These are phyloP conservation scores for Acanthosepion pharaonis DNA, from an alignment of 2,888 invertebrate species.

Conservation along the genomic window DNA sequence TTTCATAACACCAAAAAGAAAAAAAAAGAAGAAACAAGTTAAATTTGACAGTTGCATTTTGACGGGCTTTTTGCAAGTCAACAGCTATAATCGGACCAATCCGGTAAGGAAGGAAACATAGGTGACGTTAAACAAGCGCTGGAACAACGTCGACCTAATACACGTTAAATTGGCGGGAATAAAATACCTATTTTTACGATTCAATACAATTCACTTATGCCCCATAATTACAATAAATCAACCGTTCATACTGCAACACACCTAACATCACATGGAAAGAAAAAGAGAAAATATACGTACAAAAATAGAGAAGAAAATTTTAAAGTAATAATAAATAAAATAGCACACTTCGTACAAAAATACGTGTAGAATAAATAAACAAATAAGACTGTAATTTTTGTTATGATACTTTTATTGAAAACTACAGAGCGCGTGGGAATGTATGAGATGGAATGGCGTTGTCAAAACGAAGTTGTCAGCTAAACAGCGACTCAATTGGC, in stretches of 20 bases:
- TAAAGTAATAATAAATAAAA: not conserved
- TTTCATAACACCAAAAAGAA: not conserved
- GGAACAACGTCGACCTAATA: not conserved
- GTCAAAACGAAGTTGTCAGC: not conserved
- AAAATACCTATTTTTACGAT: not conserved
- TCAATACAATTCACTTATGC: slow-evolving; percentile 5
- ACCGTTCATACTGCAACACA: not conserved
- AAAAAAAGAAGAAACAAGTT: not conserved
- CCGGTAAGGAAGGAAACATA: not conserved
- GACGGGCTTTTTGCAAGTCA: not conserved
- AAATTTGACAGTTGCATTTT: not conserved
- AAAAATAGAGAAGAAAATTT: too few relatives aligned
- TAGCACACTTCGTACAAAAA: not conserved
- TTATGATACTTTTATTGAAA: slow-evolving; percentile 13
- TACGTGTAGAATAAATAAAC: not conserved
- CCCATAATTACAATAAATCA: not conserved
- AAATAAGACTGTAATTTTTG: not conserved
- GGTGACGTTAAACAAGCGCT: not conserved
- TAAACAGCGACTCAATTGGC: not conserved
- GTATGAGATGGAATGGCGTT: not conserved
- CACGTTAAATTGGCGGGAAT: not conserved
- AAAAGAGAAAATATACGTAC: not conserved
- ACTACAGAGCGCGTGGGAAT: not conserved
- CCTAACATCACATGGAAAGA: not conserved
- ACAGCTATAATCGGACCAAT: not conserved